A percentile compares a stretch with the other conserved stretches of the same genome.
phyloP scores from a whole-genome alignment of 2,113 vertebrate genomes.

The Thalassoma bifasciatum region DNA sequence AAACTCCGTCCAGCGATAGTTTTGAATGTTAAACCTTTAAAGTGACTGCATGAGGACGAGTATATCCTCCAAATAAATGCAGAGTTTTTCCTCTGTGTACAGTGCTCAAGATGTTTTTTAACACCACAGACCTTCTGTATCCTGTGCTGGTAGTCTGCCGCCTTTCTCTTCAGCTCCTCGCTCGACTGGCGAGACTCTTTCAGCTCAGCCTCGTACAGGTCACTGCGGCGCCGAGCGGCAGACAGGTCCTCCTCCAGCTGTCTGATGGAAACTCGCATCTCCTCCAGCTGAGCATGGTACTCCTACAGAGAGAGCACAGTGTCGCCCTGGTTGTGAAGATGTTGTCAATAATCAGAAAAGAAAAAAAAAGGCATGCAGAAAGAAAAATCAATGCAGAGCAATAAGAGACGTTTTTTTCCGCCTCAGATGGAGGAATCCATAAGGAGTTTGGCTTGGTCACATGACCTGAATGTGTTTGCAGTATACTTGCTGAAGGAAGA shows the following conservation, averaged over 20 bases:
- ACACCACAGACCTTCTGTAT: conserved; percentile 89
- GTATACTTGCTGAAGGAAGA: background rate
- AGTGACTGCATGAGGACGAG: background rate
- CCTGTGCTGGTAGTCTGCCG: conserved; percentile 92
- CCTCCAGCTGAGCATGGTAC: conserved; percentile 97
- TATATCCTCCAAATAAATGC: background rate
- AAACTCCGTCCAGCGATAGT: background rate
- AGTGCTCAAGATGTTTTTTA: conserved; percentile 3
- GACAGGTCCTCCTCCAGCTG: conserved; percentile 98
- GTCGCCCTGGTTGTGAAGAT: background rate
- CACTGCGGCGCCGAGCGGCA: conserved; percentile 94
- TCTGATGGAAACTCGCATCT: conserved; percentile 96
- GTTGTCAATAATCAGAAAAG: background rate
- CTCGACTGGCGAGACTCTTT: conserved; percentile 92
- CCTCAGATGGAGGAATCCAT: too few species aligned
- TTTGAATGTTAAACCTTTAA: background rate
- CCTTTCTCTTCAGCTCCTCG: conserved; percentile 96
- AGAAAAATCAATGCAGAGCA: too few species aligned
- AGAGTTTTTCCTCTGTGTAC: background rate
- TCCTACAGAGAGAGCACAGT: conserved; percentile 81
- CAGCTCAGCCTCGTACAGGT: conserved; percentile 95
- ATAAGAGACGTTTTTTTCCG: too few species aligned
- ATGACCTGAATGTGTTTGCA: conserved; percentile 28
- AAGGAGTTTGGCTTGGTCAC: conserved; percentile 5
- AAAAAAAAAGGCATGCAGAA: too few species aligned